A percentile compares a stretch with the other conserved stretches of the same genome.
Evolutionary conservation across 2,888 invertebrate species (phyloP).

Genomic region (Metacarcinus magister): DNA sequence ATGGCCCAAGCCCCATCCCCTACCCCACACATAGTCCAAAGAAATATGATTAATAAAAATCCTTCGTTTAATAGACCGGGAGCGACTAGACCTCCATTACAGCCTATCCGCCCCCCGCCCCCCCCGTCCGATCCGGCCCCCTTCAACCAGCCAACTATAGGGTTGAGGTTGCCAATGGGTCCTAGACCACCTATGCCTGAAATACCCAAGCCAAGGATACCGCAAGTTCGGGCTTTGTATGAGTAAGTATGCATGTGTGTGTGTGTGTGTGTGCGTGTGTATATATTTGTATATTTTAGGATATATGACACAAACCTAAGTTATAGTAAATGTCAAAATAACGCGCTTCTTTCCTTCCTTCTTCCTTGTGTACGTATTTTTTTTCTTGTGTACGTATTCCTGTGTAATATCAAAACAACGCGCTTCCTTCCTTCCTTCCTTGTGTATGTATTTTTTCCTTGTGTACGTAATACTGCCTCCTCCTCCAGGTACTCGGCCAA

Average conservation of each 20-base stretch:
- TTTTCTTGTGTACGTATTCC: conserved; percentile 6
- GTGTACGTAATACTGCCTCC: conserved; percentile 55
- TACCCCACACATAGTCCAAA: background rate
- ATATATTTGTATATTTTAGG: too few species aligned
- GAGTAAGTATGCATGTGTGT: conserved; percentile 69
- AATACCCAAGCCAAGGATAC: conserved; percentile 68
- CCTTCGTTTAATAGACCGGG: background rate
- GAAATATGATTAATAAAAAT: background rate
- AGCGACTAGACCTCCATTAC: background rate
- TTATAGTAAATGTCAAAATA: background rate
- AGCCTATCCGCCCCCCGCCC: conserved; percentile 68
- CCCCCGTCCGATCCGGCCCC: conserved; percentile 80
- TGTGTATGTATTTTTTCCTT: too few species aligned
- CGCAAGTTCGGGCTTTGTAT: conserved; percentile 78
- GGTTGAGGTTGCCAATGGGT: background rate
- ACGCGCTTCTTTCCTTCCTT: background rate
- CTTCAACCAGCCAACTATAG: conserved; percentile 76
- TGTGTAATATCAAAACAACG: background rate
- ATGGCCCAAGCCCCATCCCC: too few species aligned
- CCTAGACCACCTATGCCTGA: background rate
- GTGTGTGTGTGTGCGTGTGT: background rate
- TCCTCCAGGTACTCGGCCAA: conserved; percentile 87
- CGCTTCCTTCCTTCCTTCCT: conserved; percentile 70
- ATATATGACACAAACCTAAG: too few species aligned
- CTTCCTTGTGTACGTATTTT: too few species aligned